These are phyloP conservation scores for Cephus runcator DNA, from an alignment of 2,888 invertebrate species.

Conservation along the genomic window DNA sequence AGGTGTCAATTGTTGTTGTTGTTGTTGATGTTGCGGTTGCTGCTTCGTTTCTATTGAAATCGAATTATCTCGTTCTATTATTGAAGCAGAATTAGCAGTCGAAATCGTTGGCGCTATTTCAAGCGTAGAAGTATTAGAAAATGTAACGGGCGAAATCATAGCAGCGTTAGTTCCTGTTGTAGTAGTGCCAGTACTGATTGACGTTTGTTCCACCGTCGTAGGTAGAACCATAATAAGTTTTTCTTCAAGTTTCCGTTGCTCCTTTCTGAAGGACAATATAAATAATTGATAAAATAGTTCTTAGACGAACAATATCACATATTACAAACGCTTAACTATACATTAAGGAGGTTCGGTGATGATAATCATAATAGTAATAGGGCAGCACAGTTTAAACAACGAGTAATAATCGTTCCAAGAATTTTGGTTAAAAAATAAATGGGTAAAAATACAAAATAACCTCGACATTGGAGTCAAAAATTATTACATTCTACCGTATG, in stretches of 20 bases:
- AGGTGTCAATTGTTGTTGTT: slow-evolving; percentile 17
- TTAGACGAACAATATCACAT: no score
- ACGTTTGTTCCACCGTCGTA: slow-evolving; percentile 14
- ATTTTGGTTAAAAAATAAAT: no score
- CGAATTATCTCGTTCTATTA: slow-evolving; percentile 60
- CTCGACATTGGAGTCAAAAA: no score
- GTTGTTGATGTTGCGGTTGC: slow-evolving; percentile 25
- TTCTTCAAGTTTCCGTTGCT: slow-evolving; percentile 48
- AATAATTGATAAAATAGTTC: not conserved
- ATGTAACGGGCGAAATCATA: slow-evolving; percentile 17
- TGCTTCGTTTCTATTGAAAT: slow-evolving; percentile 21
- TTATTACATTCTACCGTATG: no score
- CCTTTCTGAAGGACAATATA: slow-evolving; percentile 37
- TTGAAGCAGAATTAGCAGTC: slow-evolving; percentile 64
- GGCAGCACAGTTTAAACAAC: no score
- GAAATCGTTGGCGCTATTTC: slow-evolving; percentile 59
- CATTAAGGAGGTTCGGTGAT: no score
- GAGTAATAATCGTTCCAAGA: no score
- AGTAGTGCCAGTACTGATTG: slow-evolving; percentile 32
- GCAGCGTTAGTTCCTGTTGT: slow-evolving; percentile 24
- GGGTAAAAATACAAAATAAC: no score
- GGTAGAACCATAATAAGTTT: slow-evolving; percentile 28
- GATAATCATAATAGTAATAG: no score
- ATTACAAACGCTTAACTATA: no score
- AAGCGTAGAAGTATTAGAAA: slow-evolving; percentile 54